These are phyloP conservation scores for Trichomycterus rosablanca DNA, from an alignment of 2,113 vertebrate genomes.

Conservation along the genomic window DNA sequence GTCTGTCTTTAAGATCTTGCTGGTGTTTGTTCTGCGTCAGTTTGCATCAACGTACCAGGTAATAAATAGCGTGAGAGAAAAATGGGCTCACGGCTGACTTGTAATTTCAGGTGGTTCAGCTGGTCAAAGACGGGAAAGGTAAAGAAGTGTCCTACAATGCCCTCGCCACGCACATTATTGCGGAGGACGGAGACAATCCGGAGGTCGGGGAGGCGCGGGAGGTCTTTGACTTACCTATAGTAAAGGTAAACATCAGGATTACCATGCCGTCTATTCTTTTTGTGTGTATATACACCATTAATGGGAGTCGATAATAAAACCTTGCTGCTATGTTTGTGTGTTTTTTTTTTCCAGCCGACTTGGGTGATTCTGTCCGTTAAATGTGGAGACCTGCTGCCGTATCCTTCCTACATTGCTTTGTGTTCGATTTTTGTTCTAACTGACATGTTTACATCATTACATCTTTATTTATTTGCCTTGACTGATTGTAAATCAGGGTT, in stretches of 20 bases:
- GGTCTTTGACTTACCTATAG: constrained; percentile 93
- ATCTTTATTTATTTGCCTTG: constrained; percentile 65
- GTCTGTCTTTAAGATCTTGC: too few relatives aligned
- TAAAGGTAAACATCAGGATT: constrained; percentile 75
- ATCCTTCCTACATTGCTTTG: constrained; percentile 74
- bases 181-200: constrained; percentile 93
- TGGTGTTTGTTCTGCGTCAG: too few relatives aligned
- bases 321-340: not conserved
- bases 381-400: constrained; percentile 95
- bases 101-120: constrained; percentile 84
- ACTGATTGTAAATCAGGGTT: constrained; percentile 73
- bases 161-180: constrained; percentile 91
- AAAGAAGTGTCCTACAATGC: constrained; percentile 98
- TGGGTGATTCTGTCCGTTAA: constrained; percentile 92
- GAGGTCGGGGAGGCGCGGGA: constrained; percentile 95
- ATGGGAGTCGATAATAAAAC: not conserved
- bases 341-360: constrained; percentile 78
- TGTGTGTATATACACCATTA: not conserved
- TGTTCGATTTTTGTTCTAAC: not conserved
- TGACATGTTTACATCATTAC: too few relatives aligned
- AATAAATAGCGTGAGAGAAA: too few relatives aligned
- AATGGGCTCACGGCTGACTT: too few relatives aligned
- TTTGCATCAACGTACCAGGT: too few relatives aligned
- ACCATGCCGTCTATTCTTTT: not conserved
- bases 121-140: constrained; percentile 90